phyloP scores from a whole-genome alignment of 2,888 invertebrate genomes.

The Pteria penguin region DNA sequence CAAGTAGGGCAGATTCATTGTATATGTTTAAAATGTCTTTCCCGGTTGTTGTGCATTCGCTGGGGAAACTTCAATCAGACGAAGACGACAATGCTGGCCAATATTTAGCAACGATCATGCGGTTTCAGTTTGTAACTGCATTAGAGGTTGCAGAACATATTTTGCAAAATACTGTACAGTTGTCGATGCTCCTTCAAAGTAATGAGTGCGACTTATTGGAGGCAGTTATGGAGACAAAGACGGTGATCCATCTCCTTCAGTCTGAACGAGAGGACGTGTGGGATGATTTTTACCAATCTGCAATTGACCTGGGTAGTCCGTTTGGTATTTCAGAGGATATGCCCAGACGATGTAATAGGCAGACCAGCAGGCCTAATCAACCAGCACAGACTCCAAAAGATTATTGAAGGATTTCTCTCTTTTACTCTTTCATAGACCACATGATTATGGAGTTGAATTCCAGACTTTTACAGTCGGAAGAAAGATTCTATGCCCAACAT shows the following conservation, averaged over 20 bases:
- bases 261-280: conserved; percentile 36
- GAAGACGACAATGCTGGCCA: conserved; percentile 43
- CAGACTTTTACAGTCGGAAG: neutral
- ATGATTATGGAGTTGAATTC: neutral
- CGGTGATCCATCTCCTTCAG: conserved; percentile 16
- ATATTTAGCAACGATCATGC: conserved; percentile 25
- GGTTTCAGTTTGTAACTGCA: conserved; percentile 38
- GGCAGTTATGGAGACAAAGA: conserved; percentile 29
- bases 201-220: conserved; percentile 30
- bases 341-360: conserved; percentile 23
- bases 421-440: conserved; percentile 22
- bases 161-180: conserved; percentile 18
- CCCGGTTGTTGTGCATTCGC: conserved; percentile 5
- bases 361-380: conserved; percentile 21
- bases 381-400: conserved; percentile 8
- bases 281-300: conserved; percentile 18
- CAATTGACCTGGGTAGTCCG: neutral
- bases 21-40: conserved; percentile 4
- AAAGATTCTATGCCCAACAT: neutral
- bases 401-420: conserved; percentile 10
- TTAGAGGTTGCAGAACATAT: conserved; percentile 39
- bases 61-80: conserved; percentile 27
- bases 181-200: conserved; percentile 30
- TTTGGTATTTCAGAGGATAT: conserved; percentile 17
- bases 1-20: conserved; percentile 4